phyloP scores from a whole-genome alignment of 2,888 invertebrate genomes.

The Physocephala rufipes region DNA sequence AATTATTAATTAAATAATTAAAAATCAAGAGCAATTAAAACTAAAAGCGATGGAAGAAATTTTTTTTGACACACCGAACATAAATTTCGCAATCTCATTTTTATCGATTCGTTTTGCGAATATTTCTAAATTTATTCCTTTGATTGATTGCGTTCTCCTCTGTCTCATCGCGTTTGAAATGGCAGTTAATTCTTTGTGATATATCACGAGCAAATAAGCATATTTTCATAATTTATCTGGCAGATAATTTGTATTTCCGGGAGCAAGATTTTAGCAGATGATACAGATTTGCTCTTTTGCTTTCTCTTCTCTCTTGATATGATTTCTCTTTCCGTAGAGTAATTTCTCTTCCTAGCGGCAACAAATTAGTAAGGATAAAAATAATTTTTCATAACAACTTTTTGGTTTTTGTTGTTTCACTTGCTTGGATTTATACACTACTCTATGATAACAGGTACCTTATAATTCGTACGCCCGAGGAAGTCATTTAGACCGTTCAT shows the following conservation, averaged over 20 bases:
- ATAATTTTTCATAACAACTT: conserved; percentile 9
- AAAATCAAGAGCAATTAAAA: too few relatives aligned
- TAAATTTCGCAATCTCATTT: neutral
- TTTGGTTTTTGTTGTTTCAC: conserved; percentile 1
- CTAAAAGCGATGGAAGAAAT: too few relatives aligned
- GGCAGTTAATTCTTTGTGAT: conserved; percentile 25
- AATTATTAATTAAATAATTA: too few relatives aligned
- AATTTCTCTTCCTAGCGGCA: too few relatives aligned
- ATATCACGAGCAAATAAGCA: conserved; percentile 42
- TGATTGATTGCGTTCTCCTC: too few relatives aligned
- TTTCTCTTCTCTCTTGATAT: conserved; percentile 38
- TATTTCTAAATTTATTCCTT: too few relatives aligned
- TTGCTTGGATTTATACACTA: conserved; percentile 40
- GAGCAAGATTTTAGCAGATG: neutral
- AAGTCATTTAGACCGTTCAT: conserved; percentile 27
- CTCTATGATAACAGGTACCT: conserved; percentile 41
- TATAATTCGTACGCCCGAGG: too few relatives aligned
- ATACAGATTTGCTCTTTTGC: conserved; percentile 6
- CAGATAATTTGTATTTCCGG: conserved; percentile 42
- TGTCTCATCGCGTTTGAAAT: conserved; percentile 16
- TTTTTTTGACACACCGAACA: too few relatives aligned
- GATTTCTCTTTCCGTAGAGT: too few relatives aligned
- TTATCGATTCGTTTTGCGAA: too few relatives aligned
- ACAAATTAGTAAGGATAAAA: too few relatives aligned
- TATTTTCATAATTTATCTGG: conserved; percentile 42